These are phyloP conservation scores for Patiria miniata DNA, from an alignment of 35 echinoderm and acorn worm species.

Conservation along the genomic window DNA sequence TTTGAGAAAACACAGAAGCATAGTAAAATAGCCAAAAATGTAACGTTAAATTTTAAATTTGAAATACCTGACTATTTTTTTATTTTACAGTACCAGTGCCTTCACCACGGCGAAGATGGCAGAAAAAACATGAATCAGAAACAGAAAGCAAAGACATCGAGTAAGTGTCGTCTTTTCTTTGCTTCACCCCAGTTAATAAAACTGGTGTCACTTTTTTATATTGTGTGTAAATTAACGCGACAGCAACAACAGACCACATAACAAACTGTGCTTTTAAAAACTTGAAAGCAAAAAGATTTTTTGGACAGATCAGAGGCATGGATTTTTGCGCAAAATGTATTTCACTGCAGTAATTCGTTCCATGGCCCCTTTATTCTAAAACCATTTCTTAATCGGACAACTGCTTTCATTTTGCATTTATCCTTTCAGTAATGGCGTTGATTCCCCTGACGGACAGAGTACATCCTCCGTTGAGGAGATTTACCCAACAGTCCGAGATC, in stretches of 20 bases:
- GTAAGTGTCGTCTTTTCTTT: background rate
- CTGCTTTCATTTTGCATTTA: background rate
- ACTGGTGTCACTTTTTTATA: too few relatives aligned
- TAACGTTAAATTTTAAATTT: background rate
- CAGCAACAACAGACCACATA: too few relatives aligned
- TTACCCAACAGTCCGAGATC: constrained; percentile 33
- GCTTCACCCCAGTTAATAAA: too few relatives aligned
- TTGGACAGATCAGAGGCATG: too few relatives aligned
- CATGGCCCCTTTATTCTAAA: too few relatives aligned
- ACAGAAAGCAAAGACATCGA: background rate
- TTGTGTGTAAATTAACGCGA: too few relatives aligned
- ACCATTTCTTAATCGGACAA: background rate
- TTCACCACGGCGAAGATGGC: constrained; percentile 57
- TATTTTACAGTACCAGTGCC: constrained; percentile 48
- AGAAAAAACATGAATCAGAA: constrained; percentile 47
- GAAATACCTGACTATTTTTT: constrained; percentile 5
- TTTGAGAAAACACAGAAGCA: too few relatives aligned
- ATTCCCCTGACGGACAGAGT: constrained; percentile 21
- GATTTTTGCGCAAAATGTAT: too few relatives aligned
- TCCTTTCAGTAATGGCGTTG: background rate
- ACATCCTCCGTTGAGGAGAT: background rate
- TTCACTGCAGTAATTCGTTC: too few relatives aligned
- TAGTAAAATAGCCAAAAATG: background rate
- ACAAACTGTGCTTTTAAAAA: too few relatives aligned
- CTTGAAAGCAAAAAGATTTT: too few relatives aligned